A percentile compares a stretch with the other conserved stretches of the same genome.
Conservation (phyloP, 1,140 invertebrate genomes). For the Listronotus oregonensis region DNA sequence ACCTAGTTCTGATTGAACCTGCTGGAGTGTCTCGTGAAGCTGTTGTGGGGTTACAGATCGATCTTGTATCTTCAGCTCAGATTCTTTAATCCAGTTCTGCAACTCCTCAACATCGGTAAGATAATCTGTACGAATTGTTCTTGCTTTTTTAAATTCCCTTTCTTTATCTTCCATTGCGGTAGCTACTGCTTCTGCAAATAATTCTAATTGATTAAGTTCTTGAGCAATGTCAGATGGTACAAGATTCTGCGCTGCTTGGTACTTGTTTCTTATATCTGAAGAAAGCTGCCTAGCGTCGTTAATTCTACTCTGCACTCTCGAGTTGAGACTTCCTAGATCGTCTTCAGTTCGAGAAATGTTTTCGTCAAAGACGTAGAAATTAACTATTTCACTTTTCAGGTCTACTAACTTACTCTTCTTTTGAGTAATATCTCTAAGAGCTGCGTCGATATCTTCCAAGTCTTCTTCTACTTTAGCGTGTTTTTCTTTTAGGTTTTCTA, state of each 20-base stretch:
- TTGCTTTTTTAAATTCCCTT: conserved; percentile 82
- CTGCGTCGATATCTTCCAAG: conserved; percentile 63
- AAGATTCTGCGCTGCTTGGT: conserved; percentile 66
- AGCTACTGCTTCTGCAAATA: conserved; percentile 77
- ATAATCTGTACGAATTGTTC: conserved; percentile 80
- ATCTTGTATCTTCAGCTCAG: conserved; percentile 82
- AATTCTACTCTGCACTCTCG: conserved; percentile 61
- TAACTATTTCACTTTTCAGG: conserved; percentile 65
- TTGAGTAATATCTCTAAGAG: conserved; percentile 67
- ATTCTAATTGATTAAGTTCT: conserved; percentile 75
- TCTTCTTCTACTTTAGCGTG: conserved; percentile 64
- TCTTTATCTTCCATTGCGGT: conserved; percentile 85
- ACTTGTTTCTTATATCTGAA: conserved; percentile 68
- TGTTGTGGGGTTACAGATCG: conserved; percentile 75
- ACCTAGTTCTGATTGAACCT: conserved; percentile 76
- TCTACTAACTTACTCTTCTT: conserved; percentile 68
- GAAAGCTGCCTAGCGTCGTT: conserved; percentile 67
- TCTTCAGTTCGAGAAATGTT: conserved; percentile 64
- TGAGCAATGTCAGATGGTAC: conserved; percentile 77
- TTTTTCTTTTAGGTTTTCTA: conserved; percentile 63
- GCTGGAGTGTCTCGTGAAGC: conserved; percentile 76
- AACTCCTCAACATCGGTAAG: conserved; percentile 77
- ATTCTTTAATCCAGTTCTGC: conserved; percentile 79
- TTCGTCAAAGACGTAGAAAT: conserved; percentile 75
- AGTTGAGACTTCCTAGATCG: conserved; percentile 55